phyloP scores from a whole-genome alignment of 1,140 invertebrate species.

The Lasaia peninsularis region DNA sequence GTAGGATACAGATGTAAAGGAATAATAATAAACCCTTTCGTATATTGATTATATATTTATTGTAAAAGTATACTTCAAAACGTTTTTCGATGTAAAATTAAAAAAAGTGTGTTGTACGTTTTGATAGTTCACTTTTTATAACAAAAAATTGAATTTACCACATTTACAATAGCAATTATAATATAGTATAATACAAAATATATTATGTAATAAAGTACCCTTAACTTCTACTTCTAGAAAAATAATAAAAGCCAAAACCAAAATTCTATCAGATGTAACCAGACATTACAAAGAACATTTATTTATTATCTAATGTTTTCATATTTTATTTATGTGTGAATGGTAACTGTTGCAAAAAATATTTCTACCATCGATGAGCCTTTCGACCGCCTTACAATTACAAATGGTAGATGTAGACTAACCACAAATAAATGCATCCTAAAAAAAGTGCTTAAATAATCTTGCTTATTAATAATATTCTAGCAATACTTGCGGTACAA shows the following conservation, averaged over 20 bases:
- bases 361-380: too few species aligned
- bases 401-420: too few species aligned
- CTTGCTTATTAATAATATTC: too few species aligned
- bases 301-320: too few species aligned
- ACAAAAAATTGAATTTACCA: constrained; percentile 6
- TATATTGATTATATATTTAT: constrained; percentile 57
- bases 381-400: too few species aligned
- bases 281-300: too few species aligned
- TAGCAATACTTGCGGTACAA: too few species aligned
- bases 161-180: constrained; percentile 3
- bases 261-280: neutral
- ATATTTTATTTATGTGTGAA: too few species aligned
- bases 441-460: too few species aligned
- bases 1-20: too few species aligned
- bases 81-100: constrained; percentile 72
- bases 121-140: constrained; percentile 11
- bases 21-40: constrained; percentile 27
- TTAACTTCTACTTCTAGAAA: constrained; percentile 2
- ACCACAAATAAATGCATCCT: too few species aligned
- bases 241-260: neutral
- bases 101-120: constrained; percentile 47
- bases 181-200: constrained; percentile 4
- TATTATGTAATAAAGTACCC: constrained; percentile 7
- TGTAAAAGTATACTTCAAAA: constrained; percentile 74
- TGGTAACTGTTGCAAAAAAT: too few species aligned